A percentile compares a stretch with the other conserved stretches of the same genome.
phyloP scores from a whole-genome alignment of 2,797 vertebrate species.

The Pelochelys cantorii region DNA sequence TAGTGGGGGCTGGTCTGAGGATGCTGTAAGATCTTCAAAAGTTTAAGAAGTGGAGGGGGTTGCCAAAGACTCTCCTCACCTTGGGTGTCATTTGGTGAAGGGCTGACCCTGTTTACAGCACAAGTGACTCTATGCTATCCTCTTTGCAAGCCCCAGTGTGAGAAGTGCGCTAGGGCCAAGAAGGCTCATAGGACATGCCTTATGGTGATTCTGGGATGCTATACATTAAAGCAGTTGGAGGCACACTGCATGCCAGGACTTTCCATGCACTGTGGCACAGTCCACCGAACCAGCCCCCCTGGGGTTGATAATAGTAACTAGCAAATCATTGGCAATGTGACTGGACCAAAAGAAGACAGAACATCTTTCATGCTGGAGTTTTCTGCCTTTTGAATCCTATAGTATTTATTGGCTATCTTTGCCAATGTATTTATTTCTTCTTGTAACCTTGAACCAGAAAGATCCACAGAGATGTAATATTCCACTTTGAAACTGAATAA shows the following conservation, averaged over 20 bases:
- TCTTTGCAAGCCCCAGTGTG: fast-evolving
- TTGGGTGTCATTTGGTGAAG: too few species aligned
- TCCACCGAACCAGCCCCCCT: background rate
- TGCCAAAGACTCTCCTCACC: too few species aligned
- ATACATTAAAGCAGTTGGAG: background rate
- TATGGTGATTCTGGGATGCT: background rate
- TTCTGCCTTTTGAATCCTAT: background rate
- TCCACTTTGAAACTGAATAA: background rate
- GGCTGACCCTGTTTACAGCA: background rate
- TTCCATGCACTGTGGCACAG: background rate
- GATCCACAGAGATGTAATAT: background rate
- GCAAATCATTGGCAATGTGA: background rate
- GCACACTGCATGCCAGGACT: background rate
- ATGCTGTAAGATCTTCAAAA: too few species aligned
- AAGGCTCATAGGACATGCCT: fast-evolving
- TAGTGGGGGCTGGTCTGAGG: too few species aligned
- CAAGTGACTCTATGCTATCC: background rate
- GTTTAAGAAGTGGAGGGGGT: too few species aligned
- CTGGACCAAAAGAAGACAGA: fast-evolving
- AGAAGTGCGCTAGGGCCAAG: fast-evolving
- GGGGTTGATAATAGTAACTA: background rate
- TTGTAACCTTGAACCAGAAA: background rate
- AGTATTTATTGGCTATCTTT: background rate
- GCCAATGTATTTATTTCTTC: background rate
- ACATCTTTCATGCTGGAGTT: background rate